Evolutionary conservation across 1,140 invertebrate species (phyloP), one percentile per base, ranked within the genome.

Genomic region (Lasioglossum baleicum): DNA sequence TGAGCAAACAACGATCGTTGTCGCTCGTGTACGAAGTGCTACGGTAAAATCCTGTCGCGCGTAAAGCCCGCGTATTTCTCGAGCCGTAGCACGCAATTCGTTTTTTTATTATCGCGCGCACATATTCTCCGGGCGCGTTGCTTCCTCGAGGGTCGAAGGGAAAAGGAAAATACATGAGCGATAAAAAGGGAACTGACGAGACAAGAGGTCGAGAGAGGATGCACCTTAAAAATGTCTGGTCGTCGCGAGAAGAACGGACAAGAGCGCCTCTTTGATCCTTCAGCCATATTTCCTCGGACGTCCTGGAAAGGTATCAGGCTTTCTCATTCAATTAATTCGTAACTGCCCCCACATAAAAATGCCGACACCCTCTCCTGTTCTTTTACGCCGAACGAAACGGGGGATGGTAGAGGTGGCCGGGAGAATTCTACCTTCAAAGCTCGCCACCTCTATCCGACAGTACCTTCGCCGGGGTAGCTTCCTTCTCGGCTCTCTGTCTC

Each of bases 301-400:
- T 48, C 31, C 51, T 15, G 60, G 31, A 70, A 42, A 15, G 51
- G 15, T 26, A 56, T 79, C 86, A 53, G 75, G 83, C 73, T 85
- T 81, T 90, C 85, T 90, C 87, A 89, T 91, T 90, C 87, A 91
- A 90, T 91, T 91, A 90, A 90, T 88, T 89, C 82, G 79, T 83
- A 80, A 88, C 86, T 86, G 80, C 81, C 75, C 60, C 51, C 56
- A 65, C 76, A 81, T 70, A 83, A 83, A 85, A 84, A 85, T 87
- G 67, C 85, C 80, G 69, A 69, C 75, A 72, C 73, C 75, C 48
- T 66, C 56, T 67, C 53, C 69, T 67, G 51, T 68, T 79, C 65
- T 48, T 53, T 71, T 42, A 44, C n/a, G 58, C 53, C 42, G 75
- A 48, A 53, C 73, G 75, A 67, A 80, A 40, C 60, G 58, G 65